Evolutionary conservation across 2,888 invertebrate genomes (phyloP), one percentile per base, ranked within the genome.

Genomic region (Diogma glabrata): DNA sequence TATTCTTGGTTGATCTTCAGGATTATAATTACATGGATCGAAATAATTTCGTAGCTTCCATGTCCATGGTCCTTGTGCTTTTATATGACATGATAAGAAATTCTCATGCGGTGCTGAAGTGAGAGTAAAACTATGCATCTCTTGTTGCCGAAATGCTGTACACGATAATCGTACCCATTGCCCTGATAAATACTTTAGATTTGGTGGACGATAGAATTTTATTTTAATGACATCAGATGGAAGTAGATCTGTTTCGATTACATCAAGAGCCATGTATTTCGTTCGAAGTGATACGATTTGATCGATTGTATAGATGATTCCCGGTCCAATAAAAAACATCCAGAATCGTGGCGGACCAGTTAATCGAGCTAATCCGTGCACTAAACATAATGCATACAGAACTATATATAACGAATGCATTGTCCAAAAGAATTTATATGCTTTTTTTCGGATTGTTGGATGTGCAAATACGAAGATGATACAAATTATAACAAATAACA

Each of bases 381-480:
- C 79, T 50, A 95, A 72, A 58, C 87, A 87, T 24, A 96, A 70
- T 1, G 86, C 79, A 62, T 95, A 96, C 16, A 96, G 72, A 0
- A 85, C 73, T 9, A 93, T 80, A 65, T 95, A 92, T 6, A 95
- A 75, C 9, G 89, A 84, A 67, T 96, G 95, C 48, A 94, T 89
- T 54, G 85, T 82, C 88, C 95, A 95, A 72, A 95, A 95, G 74
- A 89, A 94, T 54, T 90, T 90, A 69, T 93, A 95, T 0, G 94
- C 94, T 60, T 88, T 86, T 67, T 92, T 89, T 46, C 95, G 78
- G 54, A 95, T 87, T 4, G 82, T 82, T 0, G 94, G 93, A 71
- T 94, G 92, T 0, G 95, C 94, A 66, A 96, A 96, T n/a, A 93
- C 87, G 65, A 94, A 93, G 59, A 96, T 95, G 50, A 94, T 84